These are phyloP conservation scores for Drosophila borealis DNA, from an alignment of 2,888 invertebrate genomes.

Conservation along the genomic window DNA sequence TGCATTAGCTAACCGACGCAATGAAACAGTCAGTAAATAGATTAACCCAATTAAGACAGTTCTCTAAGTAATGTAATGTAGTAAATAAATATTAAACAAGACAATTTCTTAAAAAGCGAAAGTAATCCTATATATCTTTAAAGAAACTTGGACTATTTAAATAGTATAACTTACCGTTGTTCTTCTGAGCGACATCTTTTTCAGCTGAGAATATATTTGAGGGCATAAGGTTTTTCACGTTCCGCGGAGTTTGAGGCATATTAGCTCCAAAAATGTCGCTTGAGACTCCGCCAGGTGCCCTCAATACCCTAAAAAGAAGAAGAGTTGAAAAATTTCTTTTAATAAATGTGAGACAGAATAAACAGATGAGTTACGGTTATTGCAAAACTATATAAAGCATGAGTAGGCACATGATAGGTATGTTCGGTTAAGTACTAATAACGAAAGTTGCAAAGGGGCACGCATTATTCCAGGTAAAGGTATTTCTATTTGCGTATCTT, in stretches of 20 bases:
- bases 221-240: slow-evolving; percentile 84
- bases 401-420: no score
- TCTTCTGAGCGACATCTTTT: slow-evolving; percentile 81
- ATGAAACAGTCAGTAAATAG: not conserved
- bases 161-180: slow-evolving; percentile 80
- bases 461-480: no score
- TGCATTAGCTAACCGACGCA: no score
- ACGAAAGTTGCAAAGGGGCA: no score
- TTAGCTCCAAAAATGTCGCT: slow-evolving; percentile 86
- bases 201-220: slow-evolving; percentile 85
- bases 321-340: not conserved
- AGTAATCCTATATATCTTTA: not conserved
- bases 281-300: slow-evolving; percentile 88
- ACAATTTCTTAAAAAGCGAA: slow-evolving; percentile 24
- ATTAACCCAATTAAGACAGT: not conserved
- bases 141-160: not conserved
- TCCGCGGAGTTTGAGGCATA: slow-evolving; percentile 83
- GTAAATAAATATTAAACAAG: slow-evolving; percentile 14
- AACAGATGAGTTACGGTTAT: no score
- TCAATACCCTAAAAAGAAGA: slow-evolving; percentile 86
- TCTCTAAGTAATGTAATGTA: not conserved
- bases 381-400: no score
- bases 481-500: no score
- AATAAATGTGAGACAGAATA: not conserved
- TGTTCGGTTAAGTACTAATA: no score